phyloP scores from a whole-genome alignment of 2,888 invertebrate genomes.

The Tuta absoluta region DNA sequence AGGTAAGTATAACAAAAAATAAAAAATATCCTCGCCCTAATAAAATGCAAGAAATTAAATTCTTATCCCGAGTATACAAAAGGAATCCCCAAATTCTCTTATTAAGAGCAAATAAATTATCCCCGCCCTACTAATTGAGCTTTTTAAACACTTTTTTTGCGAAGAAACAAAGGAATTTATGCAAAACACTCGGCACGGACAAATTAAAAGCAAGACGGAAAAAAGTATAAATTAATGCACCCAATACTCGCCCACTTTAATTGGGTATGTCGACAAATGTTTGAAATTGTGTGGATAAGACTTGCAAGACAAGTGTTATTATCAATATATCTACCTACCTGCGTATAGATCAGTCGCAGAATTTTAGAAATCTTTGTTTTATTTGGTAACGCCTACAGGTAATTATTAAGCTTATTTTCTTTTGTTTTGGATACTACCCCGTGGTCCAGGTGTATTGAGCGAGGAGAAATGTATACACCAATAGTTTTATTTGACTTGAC shows the following conservation, averaged over 20 bases:
- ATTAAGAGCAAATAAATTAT: constrained; percentile 74
- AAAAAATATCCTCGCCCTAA: constrained; percentile 11
- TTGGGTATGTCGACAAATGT: constrained; percentile 55
- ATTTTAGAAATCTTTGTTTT: too few relatives aligned
- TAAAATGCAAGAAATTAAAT: constrained; percentile 29
- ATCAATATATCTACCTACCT: too few relatives aligned
- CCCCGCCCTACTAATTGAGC: constrained; percentile 68
- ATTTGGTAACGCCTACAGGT: too few relatives aligned
- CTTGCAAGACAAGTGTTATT: neutral
- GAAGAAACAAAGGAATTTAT: constrained; percentile 72
- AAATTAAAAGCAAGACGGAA: constrained; percentile 75
- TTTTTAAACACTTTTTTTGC: constrained; percentile 57
- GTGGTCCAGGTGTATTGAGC: too few relatives aligned
- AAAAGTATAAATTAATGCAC: constrained; percentile 77
- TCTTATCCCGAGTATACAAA: constrained; percentile 37
- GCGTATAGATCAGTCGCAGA: too few relatives aligned
- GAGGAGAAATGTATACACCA: too few relatives aligned
- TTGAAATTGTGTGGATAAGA: constrained; percentile 44
- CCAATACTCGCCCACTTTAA: constrained; percentile 73
- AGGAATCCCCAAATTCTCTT: constrained; percentile 55
- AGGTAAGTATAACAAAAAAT: neutral
- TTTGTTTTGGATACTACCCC: too few relatives aligned
- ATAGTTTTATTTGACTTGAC: too few relatives aligned
- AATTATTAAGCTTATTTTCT: too few relatives aligned
- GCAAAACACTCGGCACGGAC: constrained; percentile 72